Conservation (phyloP, 1,140 invertebrate species). For the Drosophila lowei region DNA sequence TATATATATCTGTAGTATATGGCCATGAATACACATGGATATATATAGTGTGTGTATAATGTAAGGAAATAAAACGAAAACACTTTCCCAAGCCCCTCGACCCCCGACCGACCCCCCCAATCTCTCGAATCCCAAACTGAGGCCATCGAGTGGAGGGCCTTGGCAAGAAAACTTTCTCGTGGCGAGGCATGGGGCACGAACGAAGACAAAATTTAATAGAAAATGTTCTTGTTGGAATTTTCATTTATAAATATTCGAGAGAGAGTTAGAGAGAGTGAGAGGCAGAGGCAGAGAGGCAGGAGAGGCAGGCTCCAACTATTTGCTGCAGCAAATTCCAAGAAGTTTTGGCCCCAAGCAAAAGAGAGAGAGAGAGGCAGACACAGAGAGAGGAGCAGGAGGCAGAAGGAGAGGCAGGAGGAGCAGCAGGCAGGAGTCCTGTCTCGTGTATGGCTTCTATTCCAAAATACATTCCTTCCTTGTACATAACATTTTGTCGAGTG, state of each 20-base stretch:
- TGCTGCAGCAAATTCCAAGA: slow-evolving; percentile 74
- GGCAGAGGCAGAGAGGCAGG: background rate
- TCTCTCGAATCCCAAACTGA: slow-evolving; percentile 18
- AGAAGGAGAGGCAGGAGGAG: slow-evolving; percentile 24
- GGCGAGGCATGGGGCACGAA: slow-evolving; percentile 35
- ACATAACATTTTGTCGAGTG: slow-evolving; percentile 48
- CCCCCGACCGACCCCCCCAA: too few relatives aligned
- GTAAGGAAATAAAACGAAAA: slow-evolving; percentile 68
- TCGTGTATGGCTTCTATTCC: slow-evolving; percentile 39
- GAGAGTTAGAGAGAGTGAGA: slow-evolving; percentile 4
- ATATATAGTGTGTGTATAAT: slow-evolving; percentile 40
- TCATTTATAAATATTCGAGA: slow-evolving; percentile 76
- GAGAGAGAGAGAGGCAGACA: too few relatives aligned
- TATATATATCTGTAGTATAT: slow-evolving; percentile 10
- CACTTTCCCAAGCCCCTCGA: slow-evolving; percentile 3
- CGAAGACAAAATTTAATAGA: slow-evolving; percentile 78
- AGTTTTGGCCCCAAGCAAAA: slow-evolving; percentile 55
- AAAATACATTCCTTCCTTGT: slow-evolving; percentile 43
- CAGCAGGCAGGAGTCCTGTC: background rate
- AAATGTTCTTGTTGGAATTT: slow-evolving; percentile 82
- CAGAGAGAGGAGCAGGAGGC: background rate
- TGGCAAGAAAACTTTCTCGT: slow-evolving; percentile 79
- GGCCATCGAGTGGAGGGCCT: slow-evolving; percentile 38
- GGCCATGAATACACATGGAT: too few relatives aligned
- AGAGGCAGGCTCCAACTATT: slow-evolving; percentile 50